These are phyloP conservation scores for Trilocha varians DNA, from an alignment of 2,888 invertebrate genomes.

Conservation along the genomic window DNA sequence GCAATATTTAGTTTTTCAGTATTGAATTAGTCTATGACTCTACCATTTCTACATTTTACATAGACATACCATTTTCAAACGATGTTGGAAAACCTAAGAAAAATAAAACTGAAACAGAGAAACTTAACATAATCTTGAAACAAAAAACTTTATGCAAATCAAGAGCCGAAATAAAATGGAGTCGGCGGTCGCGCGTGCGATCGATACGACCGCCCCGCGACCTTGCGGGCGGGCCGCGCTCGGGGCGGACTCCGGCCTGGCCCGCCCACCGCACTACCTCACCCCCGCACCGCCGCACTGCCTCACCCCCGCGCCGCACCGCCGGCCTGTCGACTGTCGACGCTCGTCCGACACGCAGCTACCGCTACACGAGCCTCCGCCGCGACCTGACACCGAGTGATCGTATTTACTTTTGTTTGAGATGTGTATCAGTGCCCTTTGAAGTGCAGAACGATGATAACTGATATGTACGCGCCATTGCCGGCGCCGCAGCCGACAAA, in stretches of 20 bases:
- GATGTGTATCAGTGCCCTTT: slow-evolving; percentile 31
- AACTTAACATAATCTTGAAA: slow-evolving; percentile 23
- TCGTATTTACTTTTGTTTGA: slow-evolving; percentile 10
- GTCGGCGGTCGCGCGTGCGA: slow-evolving; percentile 58
- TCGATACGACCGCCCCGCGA: slow-evolving; percentile 61
- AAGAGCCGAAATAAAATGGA: slow-evolving; percentile 70
- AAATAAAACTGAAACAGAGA: neutral
- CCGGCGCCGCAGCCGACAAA: slow-evolving; percentile 46
- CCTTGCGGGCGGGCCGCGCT: slow-evolving; percentile 63
- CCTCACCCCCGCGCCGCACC: slow-evolving; percentile 27
- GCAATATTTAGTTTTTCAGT: too few relatives aligned
- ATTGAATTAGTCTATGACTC: too few relatives aligned
- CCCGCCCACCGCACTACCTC: slow-evolving; percentile 33
- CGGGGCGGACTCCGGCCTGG: slow-evolving; percentile 58
- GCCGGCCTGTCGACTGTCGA: slow-evolving; percentile 8
- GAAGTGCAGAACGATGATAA: slow-evolving; percentile 51
- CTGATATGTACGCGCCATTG: slow-evolving; percentile 67
- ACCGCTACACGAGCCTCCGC: slow-evolving; percentile 25
- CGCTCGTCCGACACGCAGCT: slow-evolving; percentile 19
- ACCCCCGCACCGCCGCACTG: slow-evolving; percentile 26
- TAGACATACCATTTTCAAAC: too few relatives aligned
- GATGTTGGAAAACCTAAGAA: too few relatives aligned
- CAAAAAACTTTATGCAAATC: slow-evolving; percentile 71
- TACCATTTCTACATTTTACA: too few relatives aligned
- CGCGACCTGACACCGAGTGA: slow-evolving; percentile 23